A percentile compares a stretch with the other conserved stretches of the same genome.
Evolutionary conservation across 2,797 vertebrate species (phyloP).

Genomic region (Echeneis naucrates): DNA sequence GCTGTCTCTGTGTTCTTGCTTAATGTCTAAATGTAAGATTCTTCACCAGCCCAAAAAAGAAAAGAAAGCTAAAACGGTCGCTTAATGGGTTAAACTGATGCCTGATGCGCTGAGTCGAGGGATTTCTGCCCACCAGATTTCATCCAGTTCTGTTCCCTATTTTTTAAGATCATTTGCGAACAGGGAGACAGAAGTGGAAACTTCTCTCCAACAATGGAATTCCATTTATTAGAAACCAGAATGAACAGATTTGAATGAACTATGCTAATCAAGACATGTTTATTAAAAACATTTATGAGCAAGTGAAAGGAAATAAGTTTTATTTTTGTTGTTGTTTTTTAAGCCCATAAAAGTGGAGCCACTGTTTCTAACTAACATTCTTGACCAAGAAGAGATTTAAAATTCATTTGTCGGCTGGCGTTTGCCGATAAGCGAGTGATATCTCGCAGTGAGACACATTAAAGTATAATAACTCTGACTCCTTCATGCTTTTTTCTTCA

Average conservation of each 20-base stretch:
- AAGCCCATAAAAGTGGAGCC: constrained; percentile 3
- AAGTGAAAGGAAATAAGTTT: neutral
- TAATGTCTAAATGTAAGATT: neutral
- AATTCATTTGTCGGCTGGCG: constrained; percentile 84
- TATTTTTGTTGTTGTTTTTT: neutral
- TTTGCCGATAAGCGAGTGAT: constrained; percentile 85
- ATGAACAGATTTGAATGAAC: neutral
- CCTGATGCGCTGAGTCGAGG: neutral
- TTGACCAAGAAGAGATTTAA: constrained; percentile 73
- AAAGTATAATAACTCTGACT: constrained; percentile 83
- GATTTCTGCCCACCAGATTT: neutral
- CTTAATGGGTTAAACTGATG: constrained; percentile 17
- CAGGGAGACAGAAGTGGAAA: constrained; percentile 19
- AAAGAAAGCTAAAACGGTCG: neutral
- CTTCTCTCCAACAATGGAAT: neutral
- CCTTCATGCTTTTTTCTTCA: constrained; percentile 72
- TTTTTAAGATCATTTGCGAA: neutral
- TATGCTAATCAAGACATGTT: neutral
- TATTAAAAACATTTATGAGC: neutral
- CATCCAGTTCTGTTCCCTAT: neutral
- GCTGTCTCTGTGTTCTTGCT: neutral
- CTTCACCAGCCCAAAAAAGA: neutral
- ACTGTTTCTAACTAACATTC: constrained; percentile 17
- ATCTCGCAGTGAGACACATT: constrained; percentile 85
- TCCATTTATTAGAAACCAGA: neutral